Base-by-base conservation (phyloP, 2,888 invertebrate genomes). In the Drosophila austrosaltans region DNA sequence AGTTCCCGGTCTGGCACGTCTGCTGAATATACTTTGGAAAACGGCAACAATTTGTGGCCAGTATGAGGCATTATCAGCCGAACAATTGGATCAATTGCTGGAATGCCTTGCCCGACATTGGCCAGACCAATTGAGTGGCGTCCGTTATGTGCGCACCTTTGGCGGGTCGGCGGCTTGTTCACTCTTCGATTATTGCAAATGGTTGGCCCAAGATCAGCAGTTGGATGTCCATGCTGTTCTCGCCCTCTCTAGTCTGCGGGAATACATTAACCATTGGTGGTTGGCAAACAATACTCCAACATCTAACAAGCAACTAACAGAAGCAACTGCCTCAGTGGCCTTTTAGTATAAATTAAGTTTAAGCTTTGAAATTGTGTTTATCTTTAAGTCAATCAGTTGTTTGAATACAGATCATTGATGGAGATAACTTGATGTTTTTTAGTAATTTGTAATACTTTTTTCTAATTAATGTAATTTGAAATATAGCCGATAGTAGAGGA, bases 1-100 rank as follows among this genome's bases (percentile, higher is more conserved):
- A 0, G 54, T 78, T 2, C 74, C 82, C 0, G 79, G 80, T 20
- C 82, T 92, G 54, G 84, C 89, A 0, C 90, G 91, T 22, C 75
- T 91, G 22, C 70, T 92, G 39, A 92, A 92, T 72, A 87, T 92
- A 40, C 66, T 92, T 4, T 81, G 89, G 39, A 92, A 92, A 72
- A 90, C 90, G 0, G 75, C 87, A 1, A 36, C 63, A 2, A 72
- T 73, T 3, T 54, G 69, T 56, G 72, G 78, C 0, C 82, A 82
- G 42, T 76, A 84, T 56, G 8, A 77, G 4, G 76, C 86, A 0
- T 8, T 92, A 61, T 64, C 81, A 5, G 74, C 77, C 0, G 58
- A 54, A 0, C 87, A 90, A 39, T 42, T 92, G 67, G 82, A 85
- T 32, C 73, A 68, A 48, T 44, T 92, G n/a, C 81, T 92, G 2